Evolutionary conservation across 2,113 vertebrate genomes (phyloP), one percentile per base, ranked within the genome.

Genomic region (Brachyhypopomus gauderio): DNA sequence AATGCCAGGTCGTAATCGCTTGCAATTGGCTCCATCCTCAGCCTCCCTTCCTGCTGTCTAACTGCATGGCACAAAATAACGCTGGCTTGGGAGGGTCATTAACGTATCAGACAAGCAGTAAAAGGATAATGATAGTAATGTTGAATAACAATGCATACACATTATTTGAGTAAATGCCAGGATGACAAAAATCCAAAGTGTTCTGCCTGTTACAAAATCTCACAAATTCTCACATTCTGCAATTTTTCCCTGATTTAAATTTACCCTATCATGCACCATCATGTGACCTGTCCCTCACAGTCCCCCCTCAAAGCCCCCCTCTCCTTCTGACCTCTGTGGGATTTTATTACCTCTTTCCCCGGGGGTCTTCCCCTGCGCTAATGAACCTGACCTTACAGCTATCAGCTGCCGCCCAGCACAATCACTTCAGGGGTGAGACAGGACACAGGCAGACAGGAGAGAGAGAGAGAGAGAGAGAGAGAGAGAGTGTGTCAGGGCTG

Each of bases 301-400:
- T 45, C 64, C 58, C 4, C 16, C 25, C 22, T 63, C 36, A 63
- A 22, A 2, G 17, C 27, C 19, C 20, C 30, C 60, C 20, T 1
- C 45, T 78, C 12, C 41, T 55, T 52, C 2, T 52, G 45, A 52
- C 23, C 60, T 64, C 62, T 66, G 17, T 14, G 27, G 19, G 19
- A n/a, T 67, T 67, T 67, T 45, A 78, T 36, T 52, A 12, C 45
- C 38, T 34, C 2, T 62, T 38, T 77, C 27, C 30, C 17, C 12
- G 9, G 17, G 12, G 75, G 45, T 17, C 16, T 38, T 67, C 19
- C n/a, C 12, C 25, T 22, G 76, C 20, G 22, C 16, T 78, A 78
- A 78, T 78, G 64, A 78, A 55, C 56, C 52, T 78, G 77, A 70
- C 77, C 64, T 78, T 78, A 38, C 20, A 41, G 48, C 63, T 36